Conservation (phyloP, 2,113 vertebrate species). For the Python bivittatus region DNA sequence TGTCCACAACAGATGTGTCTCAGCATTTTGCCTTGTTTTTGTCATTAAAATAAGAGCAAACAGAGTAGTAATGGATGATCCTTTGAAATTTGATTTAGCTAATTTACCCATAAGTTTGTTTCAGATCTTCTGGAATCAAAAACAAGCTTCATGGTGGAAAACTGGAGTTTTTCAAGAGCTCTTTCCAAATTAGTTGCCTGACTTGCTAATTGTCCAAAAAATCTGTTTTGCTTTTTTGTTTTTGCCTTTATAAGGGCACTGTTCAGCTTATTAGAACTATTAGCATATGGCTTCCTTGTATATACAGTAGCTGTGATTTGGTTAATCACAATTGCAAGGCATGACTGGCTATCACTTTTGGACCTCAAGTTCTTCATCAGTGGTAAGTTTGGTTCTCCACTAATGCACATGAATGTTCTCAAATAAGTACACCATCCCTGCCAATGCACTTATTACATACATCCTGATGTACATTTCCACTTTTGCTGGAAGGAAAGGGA, state of each 20-base stretch:
- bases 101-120: neutral
- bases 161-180: neutral
- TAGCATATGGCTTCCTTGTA: neutral
- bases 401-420: no score
- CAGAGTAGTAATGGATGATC: constrained; percentile 9
- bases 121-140: constrained; percentile 21
- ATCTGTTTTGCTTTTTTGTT: neutral
- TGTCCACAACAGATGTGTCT: neutral
- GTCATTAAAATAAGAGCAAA: constrained; percentile 24
- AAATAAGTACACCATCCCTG: no score
- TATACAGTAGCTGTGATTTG: neutral
- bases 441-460: no score
- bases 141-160: neutral
- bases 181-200: neutral
- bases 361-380: neutral
- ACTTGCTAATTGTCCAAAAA: neutral
- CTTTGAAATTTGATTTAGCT: constrained; percentile 29
- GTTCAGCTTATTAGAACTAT: neutral
- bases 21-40: neutral
- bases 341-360: neutral
- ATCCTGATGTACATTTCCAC: no score
- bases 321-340: neutral
- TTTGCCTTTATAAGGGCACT: neutral
- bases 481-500: no score
- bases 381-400: no score